Percentiles rank a stretch among this genome's conserved stretches.
Conservation (phyloP, 1,140 invertebrate genomes). For the Drosophila sucinea region DNA sequence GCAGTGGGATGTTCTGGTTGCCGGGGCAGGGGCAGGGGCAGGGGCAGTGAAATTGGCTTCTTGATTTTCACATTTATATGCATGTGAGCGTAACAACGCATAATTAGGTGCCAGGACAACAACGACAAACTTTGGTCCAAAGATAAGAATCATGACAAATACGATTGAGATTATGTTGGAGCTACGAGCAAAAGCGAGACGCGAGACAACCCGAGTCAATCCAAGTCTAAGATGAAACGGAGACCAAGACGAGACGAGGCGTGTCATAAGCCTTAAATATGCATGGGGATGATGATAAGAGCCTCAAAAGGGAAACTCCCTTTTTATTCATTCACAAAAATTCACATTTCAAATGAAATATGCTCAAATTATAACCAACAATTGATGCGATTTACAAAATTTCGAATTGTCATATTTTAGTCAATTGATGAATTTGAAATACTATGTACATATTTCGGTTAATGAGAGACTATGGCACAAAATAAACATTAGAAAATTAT, state of each 20-base stretch:
- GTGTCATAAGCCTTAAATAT: conserved; percentile 10
- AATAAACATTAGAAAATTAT: too few species aligned
- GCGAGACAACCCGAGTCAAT: not conserved
- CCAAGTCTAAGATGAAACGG: not conserved
- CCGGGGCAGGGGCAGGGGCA: too few species aligned
- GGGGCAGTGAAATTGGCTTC: conserved; percentile 48
- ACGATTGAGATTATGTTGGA: not conserved
- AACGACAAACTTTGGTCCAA: conserved; percentile 49
- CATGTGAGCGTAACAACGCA: conserved; percentile 41
- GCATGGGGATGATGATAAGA: not conserved
- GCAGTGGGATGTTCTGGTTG: not conserved
- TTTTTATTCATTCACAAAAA: not conserved
- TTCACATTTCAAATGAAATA: not conserved
- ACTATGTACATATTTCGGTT: too few species aligned
- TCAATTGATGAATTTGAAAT: too few species aligned
- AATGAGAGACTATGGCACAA: too few species aligned
- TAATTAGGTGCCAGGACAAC: conserved; percentile 42
- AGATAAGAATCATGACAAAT: conserved; percentile 51
- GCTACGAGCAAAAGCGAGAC: not conserved
- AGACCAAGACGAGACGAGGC: not conserved
- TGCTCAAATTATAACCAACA: too few species aligned
- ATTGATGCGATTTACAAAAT: too few species aligned
- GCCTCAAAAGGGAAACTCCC: not conserved
- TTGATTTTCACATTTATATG: conserved; percentile 71
- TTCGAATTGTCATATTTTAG: too few species aligned